Percentiles rank a stretch among this genome's conserved stretches.
phyloP scores from a whole-genome alignment of 2,797 vertebrate genomes.

The Melopsittacus undulatus region DNA sequence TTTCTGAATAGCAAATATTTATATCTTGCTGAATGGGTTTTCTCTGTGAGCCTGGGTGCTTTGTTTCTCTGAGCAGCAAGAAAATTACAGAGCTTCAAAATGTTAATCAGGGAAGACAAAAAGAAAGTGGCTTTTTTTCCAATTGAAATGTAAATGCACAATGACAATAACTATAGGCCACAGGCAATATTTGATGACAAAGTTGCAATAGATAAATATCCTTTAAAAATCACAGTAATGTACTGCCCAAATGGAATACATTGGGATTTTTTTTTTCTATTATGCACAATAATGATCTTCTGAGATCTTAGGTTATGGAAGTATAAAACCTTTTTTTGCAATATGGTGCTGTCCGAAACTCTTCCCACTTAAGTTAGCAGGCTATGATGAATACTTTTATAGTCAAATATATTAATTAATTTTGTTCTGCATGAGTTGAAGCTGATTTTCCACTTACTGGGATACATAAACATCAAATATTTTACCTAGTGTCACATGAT shows the following conservation, averaged over 20 bases:
- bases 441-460: background rate
- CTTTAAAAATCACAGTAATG: conserved; percentile 72
- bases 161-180: conserved; percentile 78
- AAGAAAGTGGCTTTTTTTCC: conserved; percentile 79
- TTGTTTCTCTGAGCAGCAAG: conserved; percentile 81
- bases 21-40: conserved; percentile 89
- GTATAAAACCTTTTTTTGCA: background rate
- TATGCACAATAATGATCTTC: conserved; percentile 16
- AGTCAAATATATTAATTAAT: background rate
- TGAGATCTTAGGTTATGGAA: conserved; percentile 11
- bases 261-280: conserved; percentile 37
- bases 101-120: conserved; percentile 84
- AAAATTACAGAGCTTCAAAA: conserved; percentile 84
- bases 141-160: conserved; percentile 81
- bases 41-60: conserved; percentile 81
- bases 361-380: background rate
- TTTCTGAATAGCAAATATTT: conserved; percentile 96
- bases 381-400: background rate
- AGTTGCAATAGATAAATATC: conserved; percentile 81
- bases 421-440: background rate
- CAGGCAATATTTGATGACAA: conserved; percentile 81
- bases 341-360: background rate
- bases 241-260: conserved; percentile 51
- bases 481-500: background rate
- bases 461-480: background rate